These are phyloP conservation scores for Sycophila sp. DNA, from an alignment of 1,140 invertebrate genomes.

Conservation along the genomic window DNA sequence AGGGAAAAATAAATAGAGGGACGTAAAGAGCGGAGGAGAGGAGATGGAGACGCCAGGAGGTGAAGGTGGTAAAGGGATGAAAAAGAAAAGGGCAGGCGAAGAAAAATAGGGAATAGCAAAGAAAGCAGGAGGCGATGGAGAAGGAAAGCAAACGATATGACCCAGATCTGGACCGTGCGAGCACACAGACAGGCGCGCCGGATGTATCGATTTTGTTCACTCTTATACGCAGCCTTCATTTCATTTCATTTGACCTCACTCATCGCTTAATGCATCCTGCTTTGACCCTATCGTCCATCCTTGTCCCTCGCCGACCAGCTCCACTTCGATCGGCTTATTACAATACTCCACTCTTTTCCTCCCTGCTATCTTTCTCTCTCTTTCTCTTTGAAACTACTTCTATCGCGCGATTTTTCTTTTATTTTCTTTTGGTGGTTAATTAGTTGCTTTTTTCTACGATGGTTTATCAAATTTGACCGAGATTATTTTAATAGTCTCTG, in stretches of 20 bases:
- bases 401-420: too few relatives aligned
- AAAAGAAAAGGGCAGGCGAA: neutral
- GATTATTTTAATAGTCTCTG: too few relatives aligned
- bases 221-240: slow-evolving; percentile 63
- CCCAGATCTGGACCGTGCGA: slow-evolving; percentile 57
- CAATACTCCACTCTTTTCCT: too few relatives aligned
- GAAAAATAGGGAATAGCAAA: neutral
- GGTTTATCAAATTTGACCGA: too few relatives aligned
- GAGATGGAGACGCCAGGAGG: neutral
- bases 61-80: neutral
- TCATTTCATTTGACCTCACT: slow-evolving; percentile 57
- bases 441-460: too few relatives aligned
- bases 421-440: too few relatives aligned
- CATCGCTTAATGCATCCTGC: slow-evolving; percentile 30
- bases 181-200: too few relatives aligned
- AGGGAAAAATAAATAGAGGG: too few relatives aligned
- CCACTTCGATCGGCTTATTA: neutral
- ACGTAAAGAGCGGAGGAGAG: too few relatives aligned
- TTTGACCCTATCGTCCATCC: too few relatives aligned
- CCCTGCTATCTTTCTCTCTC: too few relatives aligned
- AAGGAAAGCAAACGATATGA: slow-evolving; percentile 49
- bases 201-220: slow-evolving; percentile 60
- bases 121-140: slow-evolving; percentile 40
- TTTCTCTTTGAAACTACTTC: too few relatives aligned
- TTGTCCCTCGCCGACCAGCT: neutral